A percentile compares a stretch with the other conserved stretches of the same genome.
Conservation (phyloP, 2,888 invertebrate species). For the Epinotia bilunana region DNA sequence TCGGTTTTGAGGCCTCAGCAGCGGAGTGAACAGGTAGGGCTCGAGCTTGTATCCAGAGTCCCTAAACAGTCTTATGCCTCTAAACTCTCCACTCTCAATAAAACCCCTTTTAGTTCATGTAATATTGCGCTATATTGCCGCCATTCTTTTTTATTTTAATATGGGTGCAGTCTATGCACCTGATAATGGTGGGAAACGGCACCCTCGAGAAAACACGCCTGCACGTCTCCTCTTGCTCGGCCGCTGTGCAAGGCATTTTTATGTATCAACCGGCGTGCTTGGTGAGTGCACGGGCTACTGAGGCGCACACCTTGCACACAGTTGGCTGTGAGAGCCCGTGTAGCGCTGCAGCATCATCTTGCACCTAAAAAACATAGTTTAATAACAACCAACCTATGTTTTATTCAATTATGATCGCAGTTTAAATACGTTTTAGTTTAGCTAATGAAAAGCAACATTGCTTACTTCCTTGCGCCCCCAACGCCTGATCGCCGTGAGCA, state of each 20-base stretch:
- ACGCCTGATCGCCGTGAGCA: slow-evolving; percentile 1
- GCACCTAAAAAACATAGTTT: slow-evolving; percentile 1
- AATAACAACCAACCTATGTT: neutral
- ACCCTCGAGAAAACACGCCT: neutral
- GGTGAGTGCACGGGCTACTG: neutral
- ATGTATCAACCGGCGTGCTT: neutral
- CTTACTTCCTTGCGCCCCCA: too few species aligned
- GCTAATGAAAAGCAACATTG: neutral
- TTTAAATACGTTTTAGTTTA: too few species aligned
- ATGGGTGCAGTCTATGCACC: slow-evolving; percentile 15
- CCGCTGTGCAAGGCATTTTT: neutral
- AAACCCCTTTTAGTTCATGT: slow-evolving; percentile 2
- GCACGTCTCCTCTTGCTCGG: neutral
- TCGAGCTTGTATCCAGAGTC: neutral
- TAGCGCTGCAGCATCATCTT: slow-evolving; percentile 15
- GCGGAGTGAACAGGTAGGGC: neutral
- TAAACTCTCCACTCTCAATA: neutral
- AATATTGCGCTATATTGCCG: neutral
- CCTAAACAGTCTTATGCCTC: too few species aligned
- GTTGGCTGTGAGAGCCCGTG: slow-evolving; percentile 16
- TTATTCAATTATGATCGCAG: neutral
- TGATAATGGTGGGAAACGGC: neutral
- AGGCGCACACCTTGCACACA: slow-evolving; percentile 1
- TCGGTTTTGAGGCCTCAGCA: neutral
- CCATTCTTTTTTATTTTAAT: slow-evolving; percentile 1